phyloP scores from a whole-genome alignment of 2,797 vertebrate genomes.

The Aselliscus stoliczkanus region DNA sequence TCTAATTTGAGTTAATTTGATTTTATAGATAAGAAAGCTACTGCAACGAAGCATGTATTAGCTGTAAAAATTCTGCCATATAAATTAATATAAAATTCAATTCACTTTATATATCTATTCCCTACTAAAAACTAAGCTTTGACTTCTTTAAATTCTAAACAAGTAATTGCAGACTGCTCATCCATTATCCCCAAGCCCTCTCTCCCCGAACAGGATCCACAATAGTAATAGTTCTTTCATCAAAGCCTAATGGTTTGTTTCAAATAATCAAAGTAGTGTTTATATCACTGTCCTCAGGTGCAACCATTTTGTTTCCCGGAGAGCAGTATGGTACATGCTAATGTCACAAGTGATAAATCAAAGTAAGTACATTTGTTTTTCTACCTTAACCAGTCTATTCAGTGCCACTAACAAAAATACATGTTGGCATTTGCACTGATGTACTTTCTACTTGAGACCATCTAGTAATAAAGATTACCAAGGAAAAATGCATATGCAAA shows the following conservation, averaged over 20 bases:
- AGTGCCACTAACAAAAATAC: conserved; percentile 76
- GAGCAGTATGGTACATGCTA: conserved; percentile 75
- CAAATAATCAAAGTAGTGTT: conserved; percentile 85
- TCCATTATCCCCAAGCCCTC: conserved; percentile 78
- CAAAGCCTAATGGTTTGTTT: conserved; percentile 86
- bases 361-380: conserved; percentile 82
- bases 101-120: background rate
- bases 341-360: conserved; percentile 86
- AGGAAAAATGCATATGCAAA: conserved; percentile 72
- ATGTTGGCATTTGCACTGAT: conserved; percentile 77
- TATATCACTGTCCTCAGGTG: conserved; percentile 84
- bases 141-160: conserved; percentile 80
- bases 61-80: conserved; percentile 48
- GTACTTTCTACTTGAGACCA: conserved; percentile 69
- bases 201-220: conserved; percentile 73
- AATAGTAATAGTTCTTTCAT: conserved; percentile 82
- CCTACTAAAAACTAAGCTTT: conserved; percentile 70
- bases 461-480: conserved; percentile 65
- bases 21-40: conserved; percentile 53
- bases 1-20: conserved; percentile 10
- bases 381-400: conserved; percentile 77
- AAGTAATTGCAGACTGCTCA: conserved; percentile 79
- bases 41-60: conserved; percentile 4
- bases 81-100: conserved; percentile 37
- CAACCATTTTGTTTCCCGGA: conserved; percentile 82